Percentiles rank a stretch among this genome's conserved stretches.
phyloP scores from a whole-genome alignment of 2,888 invertebrate species.

The Plagodis pulveraria region DNA sequence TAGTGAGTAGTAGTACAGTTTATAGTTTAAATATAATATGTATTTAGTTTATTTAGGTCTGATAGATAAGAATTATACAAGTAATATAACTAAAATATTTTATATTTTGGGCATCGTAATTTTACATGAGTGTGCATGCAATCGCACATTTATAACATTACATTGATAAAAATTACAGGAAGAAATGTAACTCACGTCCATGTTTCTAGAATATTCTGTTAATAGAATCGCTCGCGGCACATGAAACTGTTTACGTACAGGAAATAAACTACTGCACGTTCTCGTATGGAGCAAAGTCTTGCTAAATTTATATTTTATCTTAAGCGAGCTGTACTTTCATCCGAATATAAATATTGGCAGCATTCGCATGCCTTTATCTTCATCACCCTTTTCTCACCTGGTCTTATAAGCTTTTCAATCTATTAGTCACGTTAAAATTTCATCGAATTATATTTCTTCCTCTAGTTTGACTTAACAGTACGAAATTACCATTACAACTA shows the following conservation, averaged over 20 bases:
- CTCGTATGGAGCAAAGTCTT: constrained; percentile 18
- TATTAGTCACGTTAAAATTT: constrained; percentile 13
- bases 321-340: constrained; percentile 24
- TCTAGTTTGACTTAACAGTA: constrained; percentile 49
- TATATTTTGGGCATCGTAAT: constrained; percentile 44
- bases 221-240: constrained; percentile 26
- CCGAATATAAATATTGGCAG: constrained; percentile 28
- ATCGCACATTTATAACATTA: constrained; percentile 47
- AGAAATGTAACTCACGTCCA: constrained; percentile 47
- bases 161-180: constrained; percentile 53
- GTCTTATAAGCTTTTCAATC: constrained; percentile 11
- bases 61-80: constrained; percentile 37
- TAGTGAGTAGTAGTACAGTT: constrained; percentile 29
- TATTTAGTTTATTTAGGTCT: constrained; percentile 27
- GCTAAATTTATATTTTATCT: constrained; percentile 37
- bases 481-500: constrained; percentile 49
- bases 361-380: constrained; percentile 6
- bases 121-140: constrained; percentile 44
- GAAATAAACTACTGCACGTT: constrained; percentile 18
- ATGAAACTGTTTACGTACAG: constrained; percentile 27
- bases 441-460: constrained; percentile 60
- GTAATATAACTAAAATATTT: constrained; percentile 31
- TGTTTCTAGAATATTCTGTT: constrained; percentile 36
- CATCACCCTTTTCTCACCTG: constrained; percentile 14
- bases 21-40: constrained; percentile 13